phyloP scores from a whole-genome alignment of 2,113 vertebrate species.

The Zosterops japonicus region DNA sequence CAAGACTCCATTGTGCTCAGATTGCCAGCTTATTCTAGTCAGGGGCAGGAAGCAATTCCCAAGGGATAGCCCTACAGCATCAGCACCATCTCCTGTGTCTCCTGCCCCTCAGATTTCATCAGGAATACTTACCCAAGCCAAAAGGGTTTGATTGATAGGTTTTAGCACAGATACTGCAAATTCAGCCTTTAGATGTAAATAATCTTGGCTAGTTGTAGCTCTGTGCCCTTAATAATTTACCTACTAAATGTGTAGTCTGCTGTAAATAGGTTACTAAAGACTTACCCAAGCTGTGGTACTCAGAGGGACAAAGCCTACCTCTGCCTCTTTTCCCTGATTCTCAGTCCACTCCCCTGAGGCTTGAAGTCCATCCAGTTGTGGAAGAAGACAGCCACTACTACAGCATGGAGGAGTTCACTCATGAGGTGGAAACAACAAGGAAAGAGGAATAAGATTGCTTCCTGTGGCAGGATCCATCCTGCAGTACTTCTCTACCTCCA shows the following conservation, averaged over 20 bases:
- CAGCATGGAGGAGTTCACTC: background rate
- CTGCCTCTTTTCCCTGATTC: background rate
- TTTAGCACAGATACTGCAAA: background rate
- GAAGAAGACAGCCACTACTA: background rate
- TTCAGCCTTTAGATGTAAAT: background rate
- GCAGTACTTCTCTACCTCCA: background rate
- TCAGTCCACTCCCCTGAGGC: background rate
- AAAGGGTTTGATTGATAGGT: background rate
- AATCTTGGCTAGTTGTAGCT: accelerated
- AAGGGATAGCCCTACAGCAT: background rate
- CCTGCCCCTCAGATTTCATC: background rate
- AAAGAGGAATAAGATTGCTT: background rate
- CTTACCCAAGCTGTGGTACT: background rate
- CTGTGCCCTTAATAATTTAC: background rate
- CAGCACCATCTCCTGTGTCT: background rate
- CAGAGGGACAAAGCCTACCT: background rate
- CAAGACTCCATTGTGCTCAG: background rate
- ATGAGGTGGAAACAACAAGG: background rate
- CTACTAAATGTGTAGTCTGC: background rate
- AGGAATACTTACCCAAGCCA: background rate
- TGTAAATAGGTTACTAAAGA: background rate
- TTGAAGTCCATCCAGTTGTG: background rate
- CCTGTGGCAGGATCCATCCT: background rate
- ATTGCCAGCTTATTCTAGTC: background rate
- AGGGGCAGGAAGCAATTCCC: background rate